Conservation (phyloP, 2,797 vertebrate genomes). For the Phoebastria nigripes region DNA sequence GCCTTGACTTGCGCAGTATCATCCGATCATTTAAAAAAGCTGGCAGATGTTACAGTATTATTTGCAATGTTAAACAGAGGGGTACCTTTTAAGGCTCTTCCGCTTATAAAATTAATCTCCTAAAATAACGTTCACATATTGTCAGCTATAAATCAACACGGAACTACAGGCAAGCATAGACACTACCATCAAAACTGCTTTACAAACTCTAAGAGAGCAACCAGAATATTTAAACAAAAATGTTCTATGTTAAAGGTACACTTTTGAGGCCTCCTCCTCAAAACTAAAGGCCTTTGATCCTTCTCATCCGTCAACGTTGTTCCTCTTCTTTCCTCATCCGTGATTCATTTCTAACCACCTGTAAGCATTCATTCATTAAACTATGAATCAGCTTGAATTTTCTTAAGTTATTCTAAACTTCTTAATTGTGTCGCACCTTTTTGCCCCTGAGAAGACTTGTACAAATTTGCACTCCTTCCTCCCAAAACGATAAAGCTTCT, state of each 20-base stretch:
- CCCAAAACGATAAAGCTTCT: not conserved
- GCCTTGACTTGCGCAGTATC: not conserved
- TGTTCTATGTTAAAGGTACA: not conserved
- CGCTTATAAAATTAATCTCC: not conserved
- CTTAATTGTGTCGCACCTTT: not conserved
- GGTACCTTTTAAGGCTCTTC: not conserved
- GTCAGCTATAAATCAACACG: not conserved
- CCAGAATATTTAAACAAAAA: not conserved
- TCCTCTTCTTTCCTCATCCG: not conserved
- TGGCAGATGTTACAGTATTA: not conserved
- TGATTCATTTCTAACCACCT: not conserved
- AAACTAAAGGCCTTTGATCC: not conserved
- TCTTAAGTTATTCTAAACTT: not conserved
- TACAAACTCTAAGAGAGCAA: not conserved
- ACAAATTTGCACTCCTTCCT: not conserved
- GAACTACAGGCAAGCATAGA: not conserved
- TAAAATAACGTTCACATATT: not conserved
- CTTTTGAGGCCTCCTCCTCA: not conserved
- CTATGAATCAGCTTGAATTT: not conserved
- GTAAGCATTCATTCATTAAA: not conserved
- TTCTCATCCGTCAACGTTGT: not conserved
- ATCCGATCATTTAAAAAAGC: not conserved
- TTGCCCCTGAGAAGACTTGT: not conserved
- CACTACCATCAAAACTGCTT: not conserved
- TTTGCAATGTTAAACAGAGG: not conserved